Base-by-base conservation (phyloP, 2,888 invertebrate genomes). In the Stegophylla sp. region DNA sequence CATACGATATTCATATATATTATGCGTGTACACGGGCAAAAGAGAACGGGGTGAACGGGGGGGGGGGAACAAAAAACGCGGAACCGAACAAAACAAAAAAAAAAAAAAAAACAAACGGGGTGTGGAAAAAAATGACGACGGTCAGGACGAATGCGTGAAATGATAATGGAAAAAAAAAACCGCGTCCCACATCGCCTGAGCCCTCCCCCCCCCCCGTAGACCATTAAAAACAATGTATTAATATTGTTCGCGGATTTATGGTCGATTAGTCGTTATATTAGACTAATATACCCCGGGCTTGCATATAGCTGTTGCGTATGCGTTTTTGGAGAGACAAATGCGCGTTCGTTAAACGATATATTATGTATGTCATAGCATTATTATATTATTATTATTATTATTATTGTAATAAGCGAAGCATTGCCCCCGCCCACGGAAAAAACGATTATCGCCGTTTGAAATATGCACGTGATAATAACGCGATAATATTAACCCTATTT, bases 221-320 rank as follows among this genome's bases (percentile, higher is more conserved):
- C 59, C 45, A 77, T 69, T 69, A 77, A 69, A 77, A 74, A 74
- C 10, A 64, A 64, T 63, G 10, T 43, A 48, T 45, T 77, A 69
- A 77, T 67, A 45, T 77, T 77, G 77, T 77, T 77, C 77, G 77
- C 77, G 77, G 77, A 69, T 77, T 77, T 77, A 77, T 48, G 77
- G 77, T 77, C 77, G 77, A 77, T 77, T 77, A 77, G 77, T 56
- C 56, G 66, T 66, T 53, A 20, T 64, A 56, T 66, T 66, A 53
- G 66, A 23, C 76, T 34, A 26, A 23, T 51, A 26, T 0, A n/a
- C 1, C 20, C 4, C n/a, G n/a, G n/a, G 17, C 17, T 34, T 34
- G 3, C 41, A 23, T 43, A 66, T 26, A 23, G 28, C 26, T 26
- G 17, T 26, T 61, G 23, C 15, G n/a, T 15, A 13, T 20, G 34